Evolutionary conservation across 2,113 vertebrate species (phyloP), one percentile per base, ranked within the genome.

Genomic region (Centropus unirufus): DNA sequence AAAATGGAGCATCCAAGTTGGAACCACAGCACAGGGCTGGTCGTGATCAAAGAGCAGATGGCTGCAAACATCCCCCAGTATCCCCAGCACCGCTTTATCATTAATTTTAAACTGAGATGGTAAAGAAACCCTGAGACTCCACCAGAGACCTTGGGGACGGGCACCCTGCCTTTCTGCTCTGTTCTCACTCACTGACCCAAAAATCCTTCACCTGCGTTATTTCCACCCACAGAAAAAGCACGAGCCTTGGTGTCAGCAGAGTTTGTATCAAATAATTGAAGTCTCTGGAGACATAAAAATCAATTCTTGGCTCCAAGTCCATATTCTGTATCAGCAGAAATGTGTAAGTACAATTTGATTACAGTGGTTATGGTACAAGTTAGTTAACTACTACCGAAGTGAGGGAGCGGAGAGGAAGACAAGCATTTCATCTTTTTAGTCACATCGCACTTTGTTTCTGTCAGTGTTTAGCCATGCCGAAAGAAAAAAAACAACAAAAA

Each of bases 251-350:
- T 92, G 62, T 88, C 85, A 85, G 93, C 75, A 93, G 70, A 89
- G 87, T 89, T 82, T 83, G 39, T 80, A 26, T 66, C 75, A 66
- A 87, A 76, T 85, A 95, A 89, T 9, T 93, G 77, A 87, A 89
- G 32, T 80, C 69, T 78, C 49, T 47, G 51, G 26, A 55, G 58
- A 95, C 1, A 1, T 66, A 75, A 91, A 95, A 94, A 95, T 92
- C 83, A 82, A 36, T 95, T 81, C 39, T 86, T 89, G 49, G 5
- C 73, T 92, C 36, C 8, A 83, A 59, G 76, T 93, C 64, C 69
- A 58, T 89, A 78, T 64, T 92, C 64, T 94, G 66, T 81, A 92
- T 94, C 91, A 96, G 83, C 89, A 95, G 66, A 89, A 94, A 80
- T 49, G 27, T 75, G 61, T 83, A 90, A 93, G 47, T 68, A 79